phyloP scores from a whole-genome alignment of 2,888 invertebrate species.

The Eupithecia tripunctaria region DNA sequence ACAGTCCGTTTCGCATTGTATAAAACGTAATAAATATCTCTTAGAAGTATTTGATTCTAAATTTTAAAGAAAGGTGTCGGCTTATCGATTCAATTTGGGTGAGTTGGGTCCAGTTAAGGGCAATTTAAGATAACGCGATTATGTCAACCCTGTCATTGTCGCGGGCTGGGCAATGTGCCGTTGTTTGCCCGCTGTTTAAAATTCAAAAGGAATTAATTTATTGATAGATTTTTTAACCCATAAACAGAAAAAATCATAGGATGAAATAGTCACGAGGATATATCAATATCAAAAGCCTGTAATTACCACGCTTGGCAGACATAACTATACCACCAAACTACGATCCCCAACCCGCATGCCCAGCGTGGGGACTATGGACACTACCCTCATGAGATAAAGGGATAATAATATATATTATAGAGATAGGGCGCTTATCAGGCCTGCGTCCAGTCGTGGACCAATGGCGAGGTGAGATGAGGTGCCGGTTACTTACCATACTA shows the following conservation, averaged over 20 bases:
- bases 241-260: neutral
- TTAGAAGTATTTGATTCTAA: constrained; percentile 39
- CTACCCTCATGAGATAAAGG: no score
- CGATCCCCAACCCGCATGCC: no score
- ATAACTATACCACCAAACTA: no score
- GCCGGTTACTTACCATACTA: no score
- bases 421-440: no score
- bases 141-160: constrained; percentile 58
- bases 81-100: constrained; percentile 56
- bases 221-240: neutral
- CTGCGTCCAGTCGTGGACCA: no score
- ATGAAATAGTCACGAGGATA: no score
- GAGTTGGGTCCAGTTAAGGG: constrained; percentile 43
- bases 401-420: no score
- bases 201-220: constrained; percentile 2
- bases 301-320: no score
- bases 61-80: constrained; percentile 19
- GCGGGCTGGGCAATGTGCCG: constrained; percentile 26
- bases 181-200: constrained; percentile 16
- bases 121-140: constrained; percentile 60
- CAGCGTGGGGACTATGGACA: no score
- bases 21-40: neutral
- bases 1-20: neutral
- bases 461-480: no score
- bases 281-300: no score